These are phyloP conservation scores for Chromis chromis DNA, from an alignment of 2,797 vertebrate genomes.

Conservation along the genomic window DNA sequence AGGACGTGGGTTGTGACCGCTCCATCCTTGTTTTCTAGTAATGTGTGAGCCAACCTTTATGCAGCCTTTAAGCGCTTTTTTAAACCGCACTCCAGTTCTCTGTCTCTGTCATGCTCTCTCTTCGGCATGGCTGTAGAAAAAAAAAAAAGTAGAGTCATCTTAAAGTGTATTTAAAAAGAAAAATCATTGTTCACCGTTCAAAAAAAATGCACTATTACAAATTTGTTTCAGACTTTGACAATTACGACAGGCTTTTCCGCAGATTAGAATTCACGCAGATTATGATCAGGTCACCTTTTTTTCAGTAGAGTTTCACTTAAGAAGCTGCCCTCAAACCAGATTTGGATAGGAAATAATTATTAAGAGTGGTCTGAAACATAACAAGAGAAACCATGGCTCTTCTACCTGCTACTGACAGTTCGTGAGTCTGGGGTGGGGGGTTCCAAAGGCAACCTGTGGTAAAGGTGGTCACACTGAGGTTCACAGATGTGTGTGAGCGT, in stretches of 20 bases:
- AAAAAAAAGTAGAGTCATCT: not conserved
- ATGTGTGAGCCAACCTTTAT: slow-evolving; percentile 48
- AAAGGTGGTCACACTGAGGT: slow-evolving; percentile 72
- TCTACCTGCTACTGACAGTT: slow-evolving; percentile 27
- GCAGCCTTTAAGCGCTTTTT: slow-evolving; percentile 24
- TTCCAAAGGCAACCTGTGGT: slow-evolving; percentile 67
- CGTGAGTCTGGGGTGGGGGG: not conserved
- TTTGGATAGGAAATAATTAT: not conserved
- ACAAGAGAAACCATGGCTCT: slow-evolving; percentile 28
- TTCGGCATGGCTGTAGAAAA: not conserved
- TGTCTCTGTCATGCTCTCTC: slow-evolving; percentile 29
- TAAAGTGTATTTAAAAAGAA: not conserved
- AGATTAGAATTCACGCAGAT: slow-evolving; percentile 5
- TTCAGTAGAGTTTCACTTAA: slow-evolving; percentile 5
- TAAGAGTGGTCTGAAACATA: slow-evolving; percentile 27
- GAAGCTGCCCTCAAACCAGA: not conserved
- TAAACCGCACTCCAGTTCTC: slow-evolving; percentile 1
- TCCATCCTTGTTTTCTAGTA: slow-evolving; percentile 71
- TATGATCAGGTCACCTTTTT: slow-evolving; percentile 2
- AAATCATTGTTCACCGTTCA: not conserved
- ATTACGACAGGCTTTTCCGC: not conserved
- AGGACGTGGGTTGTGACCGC: slow-evolving; percentile 61
- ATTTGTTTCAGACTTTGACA: not conserved
- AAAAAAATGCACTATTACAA: not conserved
- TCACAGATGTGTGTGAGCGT: slow-evolving; percentile 45